A percentile compares a stretch with the other conserved stretches of the same genome.
phyloP scores from a whole-genome alignment of 2,113 vertebrate species.

The Cheirogaleus medius region DNA sequence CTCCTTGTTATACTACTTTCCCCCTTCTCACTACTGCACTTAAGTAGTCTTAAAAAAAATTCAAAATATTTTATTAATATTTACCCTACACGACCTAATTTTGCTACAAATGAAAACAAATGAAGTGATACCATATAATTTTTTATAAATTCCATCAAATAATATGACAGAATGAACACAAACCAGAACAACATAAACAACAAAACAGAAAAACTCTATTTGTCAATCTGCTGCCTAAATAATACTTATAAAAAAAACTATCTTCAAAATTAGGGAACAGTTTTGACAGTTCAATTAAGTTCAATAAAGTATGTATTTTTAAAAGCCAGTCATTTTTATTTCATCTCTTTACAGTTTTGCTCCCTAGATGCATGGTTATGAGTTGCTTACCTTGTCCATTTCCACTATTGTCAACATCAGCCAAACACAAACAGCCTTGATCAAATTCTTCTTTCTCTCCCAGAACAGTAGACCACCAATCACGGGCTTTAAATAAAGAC shows the following conservation, averaged over 20 bases:
- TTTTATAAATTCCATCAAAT: background rate
- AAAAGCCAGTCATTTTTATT: background rate
- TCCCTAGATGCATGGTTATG: background rate
- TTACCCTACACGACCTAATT: background rate
- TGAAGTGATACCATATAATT: background rate
- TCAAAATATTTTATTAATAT: constrained; percentile 7
- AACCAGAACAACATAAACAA: background rate
- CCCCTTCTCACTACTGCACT: too few species aligned
- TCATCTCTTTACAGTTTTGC: background rate
- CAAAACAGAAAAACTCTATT: background rate
- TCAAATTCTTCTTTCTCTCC: constrained; percentile 98
- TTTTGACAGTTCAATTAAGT: background rate
- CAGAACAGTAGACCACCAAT: constrained; percentile 95
- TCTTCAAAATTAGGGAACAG: background rate
- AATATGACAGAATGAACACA: background rate
- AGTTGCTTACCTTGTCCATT: constrained; percentile 89
- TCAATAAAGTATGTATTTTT: background rate
- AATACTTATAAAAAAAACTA: background rate
- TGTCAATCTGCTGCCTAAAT: background rate
- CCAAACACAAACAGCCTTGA: constrained; percentile 95
- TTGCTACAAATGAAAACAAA: constrained; percentile 25
- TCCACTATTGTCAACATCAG: constrained; percentile 95
- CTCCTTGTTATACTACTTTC: too few species aligned
- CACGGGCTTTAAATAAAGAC: constrained; percentile 98
- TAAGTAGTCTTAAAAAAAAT: background rate